These are phyloP conservation scores for Campopleginae sp. DNA, from an alignment of 2,888 invertebrate species.

Conservation along the genomic window DNA sequence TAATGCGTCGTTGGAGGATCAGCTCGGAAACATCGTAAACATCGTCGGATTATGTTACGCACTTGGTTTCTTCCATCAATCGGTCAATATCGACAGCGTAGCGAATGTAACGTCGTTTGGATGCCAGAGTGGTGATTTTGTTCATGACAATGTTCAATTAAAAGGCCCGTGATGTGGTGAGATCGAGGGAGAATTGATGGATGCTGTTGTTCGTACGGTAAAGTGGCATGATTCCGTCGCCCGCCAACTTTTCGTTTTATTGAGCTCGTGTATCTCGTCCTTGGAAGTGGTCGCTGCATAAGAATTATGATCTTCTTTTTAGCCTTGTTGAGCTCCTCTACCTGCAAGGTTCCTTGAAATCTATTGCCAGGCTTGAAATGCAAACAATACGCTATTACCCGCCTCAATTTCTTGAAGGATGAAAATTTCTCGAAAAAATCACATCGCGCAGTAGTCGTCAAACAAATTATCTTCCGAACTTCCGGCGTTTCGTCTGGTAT, in stretches of 20 bases:
- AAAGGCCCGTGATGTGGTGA: slow-evolving; percentile 39
- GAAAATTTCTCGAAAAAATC: slow-evolving; percentile 35
- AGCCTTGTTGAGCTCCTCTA: background rate
- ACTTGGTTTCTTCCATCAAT: slow-evolving; percentile 70
- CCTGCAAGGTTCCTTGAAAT: background rate
- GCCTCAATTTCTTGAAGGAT: slow-evolving; percentile 36
- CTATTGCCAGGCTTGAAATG: slow-evolving; percentile 28
- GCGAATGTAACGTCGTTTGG: slow-evolving; percentile 60
- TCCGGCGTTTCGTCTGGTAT: slow-evolving; percentile 31
- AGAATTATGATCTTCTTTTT: slow-evolving; percentile 21
- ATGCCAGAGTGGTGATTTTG: slow-evolving; percentile 69
- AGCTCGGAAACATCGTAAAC: slow-evolving; percentile 74
- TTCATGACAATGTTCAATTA: slow-evolving; percentile 64
- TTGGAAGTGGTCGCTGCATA: background rate
- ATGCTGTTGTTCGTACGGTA: slow-evolving; percentile 43
- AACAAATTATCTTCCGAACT: background rate
- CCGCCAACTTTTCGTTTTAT: slow-evolving; percentile 46
- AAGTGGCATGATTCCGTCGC: slow-evolving; percentile 31
- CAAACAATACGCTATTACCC: slow-evolving; percentile 56
- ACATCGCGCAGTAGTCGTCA: background rate
- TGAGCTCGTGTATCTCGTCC: slow-evolving; percentile 29
- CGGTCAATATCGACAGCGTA: slow-evolving; percentile 76
- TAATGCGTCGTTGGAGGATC: slow-evolving; percentile 66
- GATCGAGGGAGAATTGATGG: slow-evolving; percentile 53
- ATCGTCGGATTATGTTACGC: slow-evolving; percentile 69